phyloP scores from a whole-genome alignment of 2,113 vertebrate species.

The Anguilla japonica region DNA sequence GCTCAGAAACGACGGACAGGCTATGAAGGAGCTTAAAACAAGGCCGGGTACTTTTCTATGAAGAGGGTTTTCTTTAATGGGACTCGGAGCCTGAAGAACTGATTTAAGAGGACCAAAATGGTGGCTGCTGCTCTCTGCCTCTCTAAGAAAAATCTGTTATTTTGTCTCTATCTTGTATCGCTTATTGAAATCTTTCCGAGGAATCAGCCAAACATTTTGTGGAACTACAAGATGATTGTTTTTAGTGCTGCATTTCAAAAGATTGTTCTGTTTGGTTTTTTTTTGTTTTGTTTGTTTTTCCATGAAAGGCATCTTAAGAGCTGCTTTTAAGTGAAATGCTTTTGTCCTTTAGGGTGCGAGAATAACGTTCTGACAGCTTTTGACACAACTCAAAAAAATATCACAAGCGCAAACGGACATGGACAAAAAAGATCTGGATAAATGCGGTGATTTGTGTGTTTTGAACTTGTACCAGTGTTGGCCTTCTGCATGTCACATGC shows the following conservation, averaged over 20 bases:
- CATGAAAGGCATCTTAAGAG: background rate
- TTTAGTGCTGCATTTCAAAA: background rate
- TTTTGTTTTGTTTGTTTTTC: no score
- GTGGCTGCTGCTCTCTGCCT: background rate
- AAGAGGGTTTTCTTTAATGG: background rate
- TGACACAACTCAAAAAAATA: background rate
- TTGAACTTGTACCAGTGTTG: slow-evolving; percentile 50
- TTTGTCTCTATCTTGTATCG: background rate
- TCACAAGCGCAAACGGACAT: background rate
- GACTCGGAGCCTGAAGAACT: background rate
- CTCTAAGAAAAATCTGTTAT: background rate
- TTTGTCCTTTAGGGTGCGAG: background rate
- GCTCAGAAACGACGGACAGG: background rate
- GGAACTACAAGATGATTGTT: background rate
- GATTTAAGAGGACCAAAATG: background rate
- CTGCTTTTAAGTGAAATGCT: background rate
- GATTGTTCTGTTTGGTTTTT: background rate
- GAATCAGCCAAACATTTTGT: background rate
- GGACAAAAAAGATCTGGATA: slow-evolving; percentile 2
- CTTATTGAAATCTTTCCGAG: background rate
- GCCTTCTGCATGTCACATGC: slow-evolving; percentile 26
- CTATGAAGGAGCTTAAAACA: background rate
- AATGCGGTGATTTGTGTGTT: slow-evolving; percentile 31
- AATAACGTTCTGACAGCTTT: background rate
- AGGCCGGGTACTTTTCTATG: background rate